Conservation (phyloP, 2,888 invertebrate genomes). For the Leptopilina drosophilae region DNA sequence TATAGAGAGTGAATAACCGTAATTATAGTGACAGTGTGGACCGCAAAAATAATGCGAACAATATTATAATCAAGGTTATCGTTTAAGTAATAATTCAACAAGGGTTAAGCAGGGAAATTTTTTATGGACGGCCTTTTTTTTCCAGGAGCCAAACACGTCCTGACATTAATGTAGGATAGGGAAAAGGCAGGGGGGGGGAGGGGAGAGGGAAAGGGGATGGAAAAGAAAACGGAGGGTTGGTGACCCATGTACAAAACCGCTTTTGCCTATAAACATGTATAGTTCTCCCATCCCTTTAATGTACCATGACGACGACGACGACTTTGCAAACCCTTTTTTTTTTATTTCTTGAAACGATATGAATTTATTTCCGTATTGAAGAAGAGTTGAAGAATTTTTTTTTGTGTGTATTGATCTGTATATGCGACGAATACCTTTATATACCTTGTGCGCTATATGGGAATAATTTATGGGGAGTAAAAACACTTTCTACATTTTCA, state of each 20-base stretch:
- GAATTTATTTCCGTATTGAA: conserved; percentile 19
- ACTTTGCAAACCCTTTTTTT: conserved; percentile 50
- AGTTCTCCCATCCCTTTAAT: conserved; percentile 40
- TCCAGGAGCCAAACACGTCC: conserved; percentile 25
- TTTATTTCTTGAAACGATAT: conserved; percentile 5
- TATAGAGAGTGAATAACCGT: not conserved
- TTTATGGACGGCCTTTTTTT: conserved; percentile 29
- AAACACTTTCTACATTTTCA: conserved; percentile 12
- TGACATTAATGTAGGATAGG: conserved; percentile 29
- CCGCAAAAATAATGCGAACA: conserved; percentile 23
- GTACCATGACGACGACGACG: conserved; percentile 37
- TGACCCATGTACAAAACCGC: conserved; percentile 46
- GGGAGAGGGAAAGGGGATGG: not conserved
- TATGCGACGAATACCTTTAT: not conserved
- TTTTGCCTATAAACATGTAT: conserved; percentile 52
- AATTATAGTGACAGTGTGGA: conserved; percentile 38
- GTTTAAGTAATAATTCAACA: conserved; percentile 31
- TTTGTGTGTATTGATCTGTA: not conserved
- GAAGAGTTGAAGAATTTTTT: not conserved
- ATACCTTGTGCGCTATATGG: not conserved
- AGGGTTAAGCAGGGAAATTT: conserved; percentile 28
- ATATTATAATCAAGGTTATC: conserved; percentile 40
- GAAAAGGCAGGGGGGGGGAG: no score
- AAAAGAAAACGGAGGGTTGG: conserved; percentile 28
- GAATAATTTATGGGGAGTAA: conserved; percentile 6